Base-by-base conservation (phyloP, 1,140 invertebrate species). In the Drosophila erecta region DNA sequence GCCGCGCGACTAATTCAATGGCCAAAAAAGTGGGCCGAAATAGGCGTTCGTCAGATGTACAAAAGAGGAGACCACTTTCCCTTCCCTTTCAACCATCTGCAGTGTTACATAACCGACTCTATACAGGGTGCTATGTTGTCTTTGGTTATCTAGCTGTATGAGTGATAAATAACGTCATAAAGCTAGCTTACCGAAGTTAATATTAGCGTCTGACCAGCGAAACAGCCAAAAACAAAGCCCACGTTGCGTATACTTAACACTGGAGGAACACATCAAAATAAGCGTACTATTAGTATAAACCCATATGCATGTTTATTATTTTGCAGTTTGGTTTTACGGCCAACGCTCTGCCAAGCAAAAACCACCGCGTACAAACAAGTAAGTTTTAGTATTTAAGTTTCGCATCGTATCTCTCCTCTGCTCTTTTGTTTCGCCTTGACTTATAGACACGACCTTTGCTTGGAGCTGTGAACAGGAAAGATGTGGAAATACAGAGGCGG, bases 131-230 rank as follows among this genome's bases (percentile, higher is more conserved):
- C 85, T 92, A 92, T 90, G 90, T 92, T 92, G 77, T 92, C 91
- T 92, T 92, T 92, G 91, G 91, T 92, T 92, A 92, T 92, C 91
- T 92, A 92, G 91, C 91, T 92, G 91, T 92, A 92, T 92, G 91
- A 92, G 91, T 92, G 89, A 91, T 89, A 90, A 80, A 79, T 90
- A 91, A 91, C 91, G 90, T 92, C 91, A 92, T 92, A 92, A 92
- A 92, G 91, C 91, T 92, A 92, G 91, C 90, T 92, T 92, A 92
- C 91, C 91, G 91, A 92, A 92, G 91, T 92, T 92, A 92, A 92
- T 92, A 90, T 90, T 92, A 87, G 81, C 66, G 76, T 83, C 86
- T 64, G 69, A 47, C 70, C 91, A 72, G 56, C 91, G 64, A 61
- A 71, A 40, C 33, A n/a, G 14, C 49, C 58, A 40, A 37, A 60